These are phyloP conservation scores for Tenthredo mesomela DNA, from an alignment of 2,888 invertebrate genomes.

Conservation along the genomic window DNA sequence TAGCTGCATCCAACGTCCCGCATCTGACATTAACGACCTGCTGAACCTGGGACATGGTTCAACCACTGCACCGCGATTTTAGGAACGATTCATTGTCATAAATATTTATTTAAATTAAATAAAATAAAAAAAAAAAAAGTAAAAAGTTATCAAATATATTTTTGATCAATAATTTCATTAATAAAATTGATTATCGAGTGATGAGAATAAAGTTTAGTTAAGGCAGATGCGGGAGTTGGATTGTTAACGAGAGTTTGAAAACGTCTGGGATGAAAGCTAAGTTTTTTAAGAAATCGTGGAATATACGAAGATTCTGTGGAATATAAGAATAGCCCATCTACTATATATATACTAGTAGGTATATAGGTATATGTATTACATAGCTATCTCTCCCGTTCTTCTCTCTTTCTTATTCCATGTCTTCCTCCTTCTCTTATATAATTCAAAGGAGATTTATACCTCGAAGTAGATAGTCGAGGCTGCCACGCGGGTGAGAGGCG, in stretches of 20 bases:
- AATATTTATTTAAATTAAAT: too few relatives aligned
- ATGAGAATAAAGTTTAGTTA: background rate
- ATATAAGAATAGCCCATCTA: background rate
- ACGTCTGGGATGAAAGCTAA: background rate
- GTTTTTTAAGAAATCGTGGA: background rate
- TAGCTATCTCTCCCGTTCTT: constrained; percentile 60
- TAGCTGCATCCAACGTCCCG: background rate
- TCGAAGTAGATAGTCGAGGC: constrained; percentile 17
- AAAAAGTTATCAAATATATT: background rate
- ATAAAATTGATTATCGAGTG: background rate
- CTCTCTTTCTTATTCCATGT: constrained; percentile 54
- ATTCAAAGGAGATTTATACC: constrained; percentile 54
- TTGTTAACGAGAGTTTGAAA: background rate
- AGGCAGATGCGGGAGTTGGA: background rate
- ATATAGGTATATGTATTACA: constrained; percentile 56
- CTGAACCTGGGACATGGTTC: background rate
- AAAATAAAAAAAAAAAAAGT: background rate
- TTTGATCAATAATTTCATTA: background rate
- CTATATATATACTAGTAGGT: background rate
- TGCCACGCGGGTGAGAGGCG: background rate
- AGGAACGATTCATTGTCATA: too few relatives aligned
- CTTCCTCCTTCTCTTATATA: constrained; percentile 55
- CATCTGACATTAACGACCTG: constrained; percentile 5
- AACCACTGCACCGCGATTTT: background rate
- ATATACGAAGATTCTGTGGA: background rate